Base-by-base conservation (phyloP, 1,140 invertebrate species). In the Aplysia californica region DNA sequence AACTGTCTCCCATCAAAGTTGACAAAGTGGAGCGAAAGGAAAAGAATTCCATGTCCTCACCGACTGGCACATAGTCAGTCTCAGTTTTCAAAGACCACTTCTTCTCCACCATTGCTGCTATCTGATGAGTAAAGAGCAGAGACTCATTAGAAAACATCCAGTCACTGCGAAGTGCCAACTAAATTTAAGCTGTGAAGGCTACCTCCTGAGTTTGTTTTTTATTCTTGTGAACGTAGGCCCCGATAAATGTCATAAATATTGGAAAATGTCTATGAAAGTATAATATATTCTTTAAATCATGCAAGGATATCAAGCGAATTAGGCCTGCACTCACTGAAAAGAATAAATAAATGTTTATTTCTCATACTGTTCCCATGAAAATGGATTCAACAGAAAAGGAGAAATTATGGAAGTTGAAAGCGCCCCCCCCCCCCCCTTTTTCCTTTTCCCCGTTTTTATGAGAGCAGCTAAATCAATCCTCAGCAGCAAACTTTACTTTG, bases 41-140 rank as follows among this genome's bases (percentile, higher is more conserved):
- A 55, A 82, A 81, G 0, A 79, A 79, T 65, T 77, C 76, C 86
- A 88, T 87, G 70, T 87, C 75, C 66, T 86, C 75, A 3, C 73
- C 71, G 0, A 87, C 69, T 10, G 87, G 84, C 58, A 87, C 78
- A 38, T 88, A 85, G 66, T 88, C 80, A 3, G 86, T 80, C 44
- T 78, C 75, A 0, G 64, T 71, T 18, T 83, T 58, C 0, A 56
- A 61, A 10, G 72, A 41, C 81, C 81, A 84, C 59, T 85, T 87
- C 23, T 77, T 80, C 10, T 50, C 65, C 29, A 86, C 50, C 1
- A 84, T 78, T 6, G 81, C 71, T 23, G 83, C 75, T 61, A 87
- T 58, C 86, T 87, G 55, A 76, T 68, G n/a, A 35, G 2, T 55
- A 36, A 33, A 26, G 3, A 56, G 35, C 5, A 26, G 20, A 3